Percentiles rank a stretch among this genome's conserved stretches.
phyloP scores from a whole-genome alignment of 92 coral and sea anemone species.

The Chrysogorgia sp. region DNA sequence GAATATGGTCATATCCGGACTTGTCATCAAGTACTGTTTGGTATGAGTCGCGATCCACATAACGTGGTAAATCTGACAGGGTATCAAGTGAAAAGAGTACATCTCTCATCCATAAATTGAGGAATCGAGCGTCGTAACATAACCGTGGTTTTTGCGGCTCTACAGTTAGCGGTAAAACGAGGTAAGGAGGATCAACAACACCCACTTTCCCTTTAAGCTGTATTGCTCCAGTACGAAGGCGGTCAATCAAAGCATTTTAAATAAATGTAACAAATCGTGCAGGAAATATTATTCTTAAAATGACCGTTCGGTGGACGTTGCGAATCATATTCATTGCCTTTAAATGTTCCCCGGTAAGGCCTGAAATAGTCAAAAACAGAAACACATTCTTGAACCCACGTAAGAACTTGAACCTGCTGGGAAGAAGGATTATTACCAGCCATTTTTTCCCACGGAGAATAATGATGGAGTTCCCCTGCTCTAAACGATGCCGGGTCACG shows the following conservation, averaged over 20 bases:
- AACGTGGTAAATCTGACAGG: conserved; percentile 36
- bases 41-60: conserved; percentile 27
- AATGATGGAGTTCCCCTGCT: no score
- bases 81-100: no score
- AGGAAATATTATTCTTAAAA: no score
- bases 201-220: conserved; percentile 26
- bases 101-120: conserved; percentile 54
- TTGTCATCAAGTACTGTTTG: conserved; percentile 45
- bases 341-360: background rate
- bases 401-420: no score
- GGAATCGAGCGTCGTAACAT: conserved; percentile 54
- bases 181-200: conserved; percentile 4
- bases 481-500: no score
- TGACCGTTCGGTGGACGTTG: no score
- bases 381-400: conserved; percentile 4
- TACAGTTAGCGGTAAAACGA: conserved; percentile 24
- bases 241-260: no score
- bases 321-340: background rate
- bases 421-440: no score
- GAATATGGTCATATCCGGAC: conserved; percentile 61
- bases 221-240: background rate
- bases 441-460: no score
- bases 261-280: no score
- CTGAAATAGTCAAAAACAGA: background rate
- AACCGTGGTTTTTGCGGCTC: conserved; percentile 44